Evolutionary conservation across 2,113 vertebrate genomes (phyloP).

Genomic region (Myiopsitta monachus): DNA sequence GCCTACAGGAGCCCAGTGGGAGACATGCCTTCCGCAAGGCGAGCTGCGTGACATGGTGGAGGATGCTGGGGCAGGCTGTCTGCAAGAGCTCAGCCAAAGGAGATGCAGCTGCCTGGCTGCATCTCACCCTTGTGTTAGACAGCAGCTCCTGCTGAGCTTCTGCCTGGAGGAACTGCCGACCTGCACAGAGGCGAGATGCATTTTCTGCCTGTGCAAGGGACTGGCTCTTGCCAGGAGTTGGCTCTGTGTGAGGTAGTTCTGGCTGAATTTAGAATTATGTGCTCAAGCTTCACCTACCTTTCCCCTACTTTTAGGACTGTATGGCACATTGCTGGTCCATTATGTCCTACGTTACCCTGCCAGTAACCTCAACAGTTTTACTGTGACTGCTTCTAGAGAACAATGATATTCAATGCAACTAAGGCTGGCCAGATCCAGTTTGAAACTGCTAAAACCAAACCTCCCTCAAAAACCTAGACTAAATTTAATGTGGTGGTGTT

Average conservation of each 20-base stretch:
- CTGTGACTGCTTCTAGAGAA: not conserved
- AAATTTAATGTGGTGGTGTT: not conserved
- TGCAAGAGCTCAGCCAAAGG: not conserved
- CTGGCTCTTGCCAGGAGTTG: not conserved
- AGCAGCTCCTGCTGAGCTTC: not conserved
- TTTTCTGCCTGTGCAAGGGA: not conserved
- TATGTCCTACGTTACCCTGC: accelerated
- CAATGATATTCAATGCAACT: not conserved
- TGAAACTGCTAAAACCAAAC: not conserved
- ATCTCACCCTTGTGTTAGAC: not conserved
- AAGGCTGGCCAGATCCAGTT: not conserved
- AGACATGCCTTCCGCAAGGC: accelerated
- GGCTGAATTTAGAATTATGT: not conserved
- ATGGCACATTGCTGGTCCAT: not conserved
- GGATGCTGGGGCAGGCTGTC: not conserved
- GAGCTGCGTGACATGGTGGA: accelerated
- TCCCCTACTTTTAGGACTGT: not conserved
- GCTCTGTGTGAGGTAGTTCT: not conserved
- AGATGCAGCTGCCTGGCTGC: not conserved
- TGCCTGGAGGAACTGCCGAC: not conserved
- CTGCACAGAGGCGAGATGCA: accelerated
- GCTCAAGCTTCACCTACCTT: accelerated
- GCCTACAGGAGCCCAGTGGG: not conserved
- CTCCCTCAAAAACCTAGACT: not conserved
- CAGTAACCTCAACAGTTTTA: not conserved